Base-by-base conservation (phyloP, 2,888 invertebrate genomes). In the Seladonia tumulorum region DNA sequence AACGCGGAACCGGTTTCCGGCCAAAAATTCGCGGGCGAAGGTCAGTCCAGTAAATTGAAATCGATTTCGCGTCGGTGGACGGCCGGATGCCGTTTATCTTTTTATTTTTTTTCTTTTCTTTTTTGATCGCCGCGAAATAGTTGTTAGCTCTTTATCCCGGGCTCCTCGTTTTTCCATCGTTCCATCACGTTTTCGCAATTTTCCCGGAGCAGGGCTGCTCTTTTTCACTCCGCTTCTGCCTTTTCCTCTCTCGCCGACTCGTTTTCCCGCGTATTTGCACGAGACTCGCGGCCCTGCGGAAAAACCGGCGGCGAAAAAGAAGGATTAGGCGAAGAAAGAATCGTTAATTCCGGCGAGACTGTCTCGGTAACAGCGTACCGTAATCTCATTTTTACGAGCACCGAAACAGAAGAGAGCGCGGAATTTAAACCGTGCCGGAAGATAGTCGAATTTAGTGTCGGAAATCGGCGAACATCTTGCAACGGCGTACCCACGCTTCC, bases 361-460 rank as follows among this genome's bases (percentile, higher is more conserved):
- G 35, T 35, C 35, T 5, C 35, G 35, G 35, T 35, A 35, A 5
- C 4, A 35, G 35, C 35, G 35, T 35, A 35, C 5, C 53, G 86
- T 88, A 88, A 88, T 88, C 87, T 78, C 81, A 70, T 87, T 87
- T 60, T 66, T 79, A 80, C 83, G 70, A 71, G 35, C 47, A 71
- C n/a, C 75, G 66, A 78, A 76, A 72, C 72, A 78, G 5, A n/a
- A 29, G 16, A 76, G 82, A 35, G 45, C 29, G 35, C 25, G 16
- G 80, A 81, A 87, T 87, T 87, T 89, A 88, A 85, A 79, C 47
- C 18, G 66, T 29, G 53, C 75, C n/a, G 2, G n/a, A 49, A 39
- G 76, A 84, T 88, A 88, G 84, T 82, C 80, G 76, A 88, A 88
- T 71, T 71, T 78, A 80, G 73, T 49, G 73, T 49, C 74, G 73